A percentile compares a stretch with the other conserved stretches of the same genome.
These are phyloP conservation scores for Gorsachius goisagi DNA, from an alignment of 2,113 vertebrate genomes.

Conservation along the genomic window DNA sequence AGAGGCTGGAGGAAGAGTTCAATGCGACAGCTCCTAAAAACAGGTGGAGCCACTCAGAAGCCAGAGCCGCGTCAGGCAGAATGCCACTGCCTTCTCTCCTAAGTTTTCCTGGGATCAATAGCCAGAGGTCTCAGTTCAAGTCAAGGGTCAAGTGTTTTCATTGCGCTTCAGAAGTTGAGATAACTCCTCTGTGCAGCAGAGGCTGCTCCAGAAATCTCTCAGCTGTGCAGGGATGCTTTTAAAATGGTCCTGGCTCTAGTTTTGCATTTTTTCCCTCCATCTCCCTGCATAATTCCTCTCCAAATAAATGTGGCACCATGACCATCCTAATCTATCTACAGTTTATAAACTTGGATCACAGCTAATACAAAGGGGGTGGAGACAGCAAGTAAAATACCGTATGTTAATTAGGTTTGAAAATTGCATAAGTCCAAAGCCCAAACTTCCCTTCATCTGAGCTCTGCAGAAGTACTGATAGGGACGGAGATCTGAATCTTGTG, in stretches of 20 bases:
- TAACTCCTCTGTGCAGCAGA: not conserved
- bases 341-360: not conserved
- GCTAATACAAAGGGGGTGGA: not conserved
- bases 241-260: not conserved
- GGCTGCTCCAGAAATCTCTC: not conserved
- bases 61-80: not conserved
- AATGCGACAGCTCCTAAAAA: not conserved
- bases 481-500: not conserved
- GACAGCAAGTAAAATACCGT: not conserved
- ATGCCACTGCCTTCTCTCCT: not conserved
- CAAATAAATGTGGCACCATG: not conserved
- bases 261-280: not conserved
- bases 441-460: not conserved
- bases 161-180: not conserved
- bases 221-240: not conserved
- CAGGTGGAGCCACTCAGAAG: not conserved
- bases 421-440: not conserved
- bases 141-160: conserved; percentile 39
- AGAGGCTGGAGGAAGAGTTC: not conserved
- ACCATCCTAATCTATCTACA: not conserved
- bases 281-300: not conserved
- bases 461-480: not conserved
- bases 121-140: conserved; percentile 30
- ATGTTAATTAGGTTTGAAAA: conserved; percentile 14
- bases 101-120: conserved; percentile 36